A percentile compares a stretch with the other conserved stretches of the same genome.
These are phyloP conservation scores for Mamestra brassicae DNA, from an alignment of 2,888 invertebrate genomes.

Conservation along the genomic window DNA sequence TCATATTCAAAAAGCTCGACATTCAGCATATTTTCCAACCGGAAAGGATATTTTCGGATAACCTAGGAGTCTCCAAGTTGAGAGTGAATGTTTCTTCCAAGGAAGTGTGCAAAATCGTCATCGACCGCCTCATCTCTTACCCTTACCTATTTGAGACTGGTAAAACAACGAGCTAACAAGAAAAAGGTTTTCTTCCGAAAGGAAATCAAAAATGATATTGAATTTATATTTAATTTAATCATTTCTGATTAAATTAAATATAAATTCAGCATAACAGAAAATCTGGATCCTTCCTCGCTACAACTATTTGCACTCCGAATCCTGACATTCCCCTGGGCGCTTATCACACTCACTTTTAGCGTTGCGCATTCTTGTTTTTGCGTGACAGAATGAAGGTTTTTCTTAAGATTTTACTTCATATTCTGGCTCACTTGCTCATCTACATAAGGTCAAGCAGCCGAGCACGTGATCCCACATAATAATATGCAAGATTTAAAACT, in stretches of 20 bases:
- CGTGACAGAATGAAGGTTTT: neutral
- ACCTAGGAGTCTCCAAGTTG: neutral
- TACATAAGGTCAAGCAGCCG: slow-evolving; percentile 40
- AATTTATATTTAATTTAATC: too few species aligned
- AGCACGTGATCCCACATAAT: slow-evolving; percentile 52
- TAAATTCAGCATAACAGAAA: neutral
- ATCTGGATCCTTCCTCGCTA: neutral
- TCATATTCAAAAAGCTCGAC: too few species aligned
- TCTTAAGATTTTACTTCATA: neutral
- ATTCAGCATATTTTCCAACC: too few species aligned
- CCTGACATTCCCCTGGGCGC: neutral
- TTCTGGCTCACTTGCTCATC: slow-evolving; percentile 1
- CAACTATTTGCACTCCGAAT: neutral
- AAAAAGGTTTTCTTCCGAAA: neutral
- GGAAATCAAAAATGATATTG: too few species aligned
- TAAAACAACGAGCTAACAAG: neutral
- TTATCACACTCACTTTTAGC: neutral
- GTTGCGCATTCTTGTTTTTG: neutral
- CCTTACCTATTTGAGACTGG: neutral
- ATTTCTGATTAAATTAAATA: neutral
- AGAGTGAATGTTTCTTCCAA: too few species aligned
- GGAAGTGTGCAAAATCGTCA: neutral
- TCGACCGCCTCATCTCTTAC: neutral
- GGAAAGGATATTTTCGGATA: too few species aligned
- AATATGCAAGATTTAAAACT: neutral